Evolutionary conservation across 2,888 invertebrate genomes (phyloP).

Genomic region (Entomobrya multifasciata): DNA sequence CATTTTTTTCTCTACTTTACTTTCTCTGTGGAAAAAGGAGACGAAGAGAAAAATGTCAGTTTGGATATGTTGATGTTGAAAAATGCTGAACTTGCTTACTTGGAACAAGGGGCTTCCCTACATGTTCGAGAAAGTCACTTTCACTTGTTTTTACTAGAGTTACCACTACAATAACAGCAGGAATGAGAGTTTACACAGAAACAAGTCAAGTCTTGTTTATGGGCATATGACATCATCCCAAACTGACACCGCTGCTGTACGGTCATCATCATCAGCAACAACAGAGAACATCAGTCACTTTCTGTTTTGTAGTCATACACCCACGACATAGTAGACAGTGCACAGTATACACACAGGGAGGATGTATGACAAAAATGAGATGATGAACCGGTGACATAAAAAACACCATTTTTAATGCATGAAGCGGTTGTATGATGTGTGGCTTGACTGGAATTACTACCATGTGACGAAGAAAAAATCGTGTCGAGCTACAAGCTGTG

Average conservation of each 20-base stretch:
- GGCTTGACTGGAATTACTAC: background rate
- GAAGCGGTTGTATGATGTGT: background rate
- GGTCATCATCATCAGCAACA: background rate
- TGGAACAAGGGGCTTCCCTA: background rate
- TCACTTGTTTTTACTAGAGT: conserved; percentile 32
- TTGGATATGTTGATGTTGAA: conserved; percentile 38
- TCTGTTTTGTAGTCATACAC: background rate
- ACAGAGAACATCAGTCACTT: conserved; percentile 10
- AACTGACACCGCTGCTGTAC: conserved; percentile 17
- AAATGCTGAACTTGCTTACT: conserved; percentile 33
- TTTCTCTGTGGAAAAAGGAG: background rate
- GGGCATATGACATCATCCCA: conserved; percentile 29
- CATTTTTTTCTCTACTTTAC: conserved; percentile 33
- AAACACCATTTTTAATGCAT: background rate
- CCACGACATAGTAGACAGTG: background rate
- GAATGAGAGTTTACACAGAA: conserved; percentile 1
- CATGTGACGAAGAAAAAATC: background rate
- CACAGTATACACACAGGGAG: background rate
- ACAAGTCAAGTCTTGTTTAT: conserved; percentile 35
- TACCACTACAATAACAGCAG: conserved; percentile 11
- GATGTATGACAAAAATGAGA: background rate
- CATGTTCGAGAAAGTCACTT: conserved; percentile 38
- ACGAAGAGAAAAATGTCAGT: conserved; percentile 47
- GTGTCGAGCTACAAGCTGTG: conserved; percentile 2
- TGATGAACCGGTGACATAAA: background rate